Evolutionary conservation across 2,888 invertebrate species (phyloP).

Genomic region (Drosophila suboccidentalis): DNA sequence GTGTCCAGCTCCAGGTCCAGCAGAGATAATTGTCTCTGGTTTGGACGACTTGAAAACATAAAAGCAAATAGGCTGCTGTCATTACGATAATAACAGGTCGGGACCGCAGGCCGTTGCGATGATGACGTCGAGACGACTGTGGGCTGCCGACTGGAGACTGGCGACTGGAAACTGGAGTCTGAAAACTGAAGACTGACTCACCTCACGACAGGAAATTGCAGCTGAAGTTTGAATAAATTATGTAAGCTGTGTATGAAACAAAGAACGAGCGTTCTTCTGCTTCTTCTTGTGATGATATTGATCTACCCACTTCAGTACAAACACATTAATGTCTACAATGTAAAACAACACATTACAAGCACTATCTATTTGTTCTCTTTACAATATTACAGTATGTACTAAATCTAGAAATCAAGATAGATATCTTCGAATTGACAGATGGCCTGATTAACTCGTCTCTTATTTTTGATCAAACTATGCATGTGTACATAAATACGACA

Average conservation of each 20-base stretch:
- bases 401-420: slow-evolving; percentile 3
- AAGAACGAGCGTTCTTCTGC: slow-evolving; percentile 25
- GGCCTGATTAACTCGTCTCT: neutral
- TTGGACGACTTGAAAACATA: slow-evolving; percentile 70
- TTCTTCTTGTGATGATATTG: neutral
- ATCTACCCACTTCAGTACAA: neutral
- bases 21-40: slow-evolving; percentile 74
- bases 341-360: neutral
- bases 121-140: slow-evolving; percentile 55
- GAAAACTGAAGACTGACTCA: slow-evolving; percentile 53
- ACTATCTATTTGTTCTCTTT: neutral
- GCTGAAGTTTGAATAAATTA: slow-evolving; percentile 57
- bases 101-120: slow-evolving; percentile 58
- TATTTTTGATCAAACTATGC: neutral
- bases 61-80: slow-evolving; percentile 83
- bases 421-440: slow-evolving; percentile 1
- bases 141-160: slow-evolving; percentile 9
- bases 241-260: slow-evolving; percentile 15
- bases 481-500: no score
- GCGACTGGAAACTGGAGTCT: neutral
- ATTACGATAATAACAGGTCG: slow-evolving; percentile 83
- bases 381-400: no score
- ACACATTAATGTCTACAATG: slow-evolving; percentile 2
- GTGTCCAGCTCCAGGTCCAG: slow-evolving; percentile 47
- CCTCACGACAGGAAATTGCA: slow-evolving; percentile 52